Conservation (phyloP, 2,797 vertebrate genomes). For the Falco novaeseelandiae region DNA sequence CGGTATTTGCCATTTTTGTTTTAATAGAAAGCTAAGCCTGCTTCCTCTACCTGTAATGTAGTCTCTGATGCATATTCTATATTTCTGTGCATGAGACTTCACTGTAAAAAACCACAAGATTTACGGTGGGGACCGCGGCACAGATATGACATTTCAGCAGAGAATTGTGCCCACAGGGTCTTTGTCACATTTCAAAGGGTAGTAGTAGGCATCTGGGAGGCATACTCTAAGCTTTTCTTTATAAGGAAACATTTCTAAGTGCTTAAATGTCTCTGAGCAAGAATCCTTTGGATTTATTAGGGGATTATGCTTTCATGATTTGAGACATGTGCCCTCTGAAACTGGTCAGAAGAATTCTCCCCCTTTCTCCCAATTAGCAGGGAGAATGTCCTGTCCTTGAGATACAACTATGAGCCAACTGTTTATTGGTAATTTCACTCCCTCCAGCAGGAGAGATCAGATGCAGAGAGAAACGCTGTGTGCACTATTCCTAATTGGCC, state of each 20-base stretch:
- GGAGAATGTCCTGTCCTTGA: slow-evolving; percentile 37
- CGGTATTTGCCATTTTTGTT: not conserved
- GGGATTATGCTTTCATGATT: not conserved
- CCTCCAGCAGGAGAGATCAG: not conserved
- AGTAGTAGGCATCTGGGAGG: not conserved
- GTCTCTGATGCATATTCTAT: not conserved
- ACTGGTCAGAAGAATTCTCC: not conserved
- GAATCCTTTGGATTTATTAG: not conserved
- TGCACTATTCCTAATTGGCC: not conserved
- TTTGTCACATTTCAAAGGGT: slow-evolving; percentile 11
- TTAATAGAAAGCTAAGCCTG: not conserved
- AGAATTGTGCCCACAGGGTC: not conserved
- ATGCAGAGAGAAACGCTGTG: not conserved
- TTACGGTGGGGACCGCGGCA: not conserved
- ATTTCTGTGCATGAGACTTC: not conserved
- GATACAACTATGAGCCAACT: not conserved
- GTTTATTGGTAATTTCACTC: slow-evolving; percentile 5
- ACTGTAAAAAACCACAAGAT: not conserved
- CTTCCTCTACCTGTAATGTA: not conserved
- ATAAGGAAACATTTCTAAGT: not conserved
- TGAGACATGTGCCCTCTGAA: not conserved
- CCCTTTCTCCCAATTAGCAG: slow-evolving; percentile 3
- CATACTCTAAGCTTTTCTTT: not conserved
- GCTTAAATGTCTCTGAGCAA: not conserved
- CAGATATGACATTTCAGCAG: not conserved